These are phyloP conservation scores for Thereva nobilitata DNA, from an alignment of 2,888 invertebrate genomes.

Conservation along the genomic window DNA sequence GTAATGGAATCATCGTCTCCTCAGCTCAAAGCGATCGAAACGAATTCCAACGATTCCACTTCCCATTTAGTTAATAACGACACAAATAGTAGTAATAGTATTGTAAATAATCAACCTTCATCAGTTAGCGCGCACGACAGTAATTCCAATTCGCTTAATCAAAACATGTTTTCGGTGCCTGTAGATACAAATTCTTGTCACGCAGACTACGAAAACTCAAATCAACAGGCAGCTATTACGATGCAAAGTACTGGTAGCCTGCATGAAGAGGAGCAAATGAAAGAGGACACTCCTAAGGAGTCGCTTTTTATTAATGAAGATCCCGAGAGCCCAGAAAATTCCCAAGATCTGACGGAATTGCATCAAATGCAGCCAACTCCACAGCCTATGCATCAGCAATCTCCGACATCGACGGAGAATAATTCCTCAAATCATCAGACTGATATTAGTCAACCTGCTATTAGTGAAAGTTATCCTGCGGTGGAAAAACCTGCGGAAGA, in stretches of 20 bases:
- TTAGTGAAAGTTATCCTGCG: constrained; percentile 6
- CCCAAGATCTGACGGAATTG: constrained; percentile 37
- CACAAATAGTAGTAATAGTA: constrained; percentile 57
- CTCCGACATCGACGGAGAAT: constrained; percentile 33
- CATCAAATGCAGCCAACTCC: constrained; percentile 25
- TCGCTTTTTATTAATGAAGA: background rate
- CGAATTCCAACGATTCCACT: constrained; percentile 55
- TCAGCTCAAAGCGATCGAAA: constrained; percentile 36
- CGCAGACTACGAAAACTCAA: constrained; percentile 32
- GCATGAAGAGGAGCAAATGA: background rate
- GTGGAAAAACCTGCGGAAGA: constrained; percentile 16
- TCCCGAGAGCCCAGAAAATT: constrained; percentile 30
- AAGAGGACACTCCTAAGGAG: constrained; percentile 20
- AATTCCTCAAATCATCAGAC: constrained; percentile 31
- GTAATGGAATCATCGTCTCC: constrained; percentile 42
- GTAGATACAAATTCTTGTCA: constrained; percentile 31
- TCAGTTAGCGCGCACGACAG: constrained; percentile 53
- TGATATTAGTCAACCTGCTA: constrained; percentile 10
- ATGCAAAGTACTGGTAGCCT: constrained; percentile 6
- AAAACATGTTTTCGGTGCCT: constrained; percentile 31
- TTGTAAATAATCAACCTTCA: constrained; percentile 58
- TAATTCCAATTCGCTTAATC: constrained; percentile 47
- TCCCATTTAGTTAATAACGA: constrained; percentile 51
- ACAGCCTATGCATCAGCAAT: background rate
- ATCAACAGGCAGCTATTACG: constrained; percentile 13